phyloP scores from a whole-genome alignment of 1,140 invertebrate species.

The Pseudomyrmex dendroicus region DNA sequence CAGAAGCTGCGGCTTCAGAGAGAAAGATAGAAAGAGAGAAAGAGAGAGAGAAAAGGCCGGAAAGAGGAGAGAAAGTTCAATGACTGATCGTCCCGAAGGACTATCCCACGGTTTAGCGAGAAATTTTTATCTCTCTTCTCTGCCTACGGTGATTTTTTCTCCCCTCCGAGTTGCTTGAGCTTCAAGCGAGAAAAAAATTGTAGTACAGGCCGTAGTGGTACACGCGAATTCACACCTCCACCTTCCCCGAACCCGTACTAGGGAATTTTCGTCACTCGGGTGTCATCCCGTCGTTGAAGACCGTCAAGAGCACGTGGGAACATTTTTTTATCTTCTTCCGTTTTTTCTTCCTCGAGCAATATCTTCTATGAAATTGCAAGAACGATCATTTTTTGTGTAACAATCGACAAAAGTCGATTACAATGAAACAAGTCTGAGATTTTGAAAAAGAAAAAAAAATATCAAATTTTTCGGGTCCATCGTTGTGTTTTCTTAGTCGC shows the following conservation, averaged over 20 bases:
- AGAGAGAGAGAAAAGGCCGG: conserved; percentile 71
- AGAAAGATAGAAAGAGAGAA: conserved; percentile 7
- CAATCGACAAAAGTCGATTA: too few relatives aligned
- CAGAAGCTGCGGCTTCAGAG: conserved; percentile 56
- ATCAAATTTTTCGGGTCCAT: too few relatives aligned
- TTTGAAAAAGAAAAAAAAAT: too few relatives aligned
- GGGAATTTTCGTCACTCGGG: conserved; percentile 54
- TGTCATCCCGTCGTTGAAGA: conserved; percentile 62
- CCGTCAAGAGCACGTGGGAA: conserved; percentile 72
- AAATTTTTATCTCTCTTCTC: conserved; percentile 69
- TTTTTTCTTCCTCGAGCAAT: not conserved
- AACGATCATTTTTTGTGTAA: too few relatives aligned
- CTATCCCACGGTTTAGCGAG: conserved; percentile 75
- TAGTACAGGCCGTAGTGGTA: conserved; percentile 38
- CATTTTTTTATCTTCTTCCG: conserved; percentile 29
- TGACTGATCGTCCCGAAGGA: conserved; percentile 74
- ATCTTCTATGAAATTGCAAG: not conserved
- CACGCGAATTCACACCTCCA: conserved; percentile 50
- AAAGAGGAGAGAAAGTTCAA: conserved; percentile 76
- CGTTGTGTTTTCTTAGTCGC: not conserved
- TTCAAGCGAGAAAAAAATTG: conserved; percentile 53
- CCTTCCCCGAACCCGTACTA: conserved; percentile 9
- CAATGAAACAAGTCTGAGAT: too few relatives aligned
- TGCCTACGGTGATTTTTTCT: conserved; percentile 70
- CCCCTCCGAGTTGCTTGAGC: not conserved